Evolutionary conservation across 2,888 invertebrate genomes (phyloP), one percentile per base, ranked within the genome.

Genomic region (Sclerodermus sp.): DNA sequence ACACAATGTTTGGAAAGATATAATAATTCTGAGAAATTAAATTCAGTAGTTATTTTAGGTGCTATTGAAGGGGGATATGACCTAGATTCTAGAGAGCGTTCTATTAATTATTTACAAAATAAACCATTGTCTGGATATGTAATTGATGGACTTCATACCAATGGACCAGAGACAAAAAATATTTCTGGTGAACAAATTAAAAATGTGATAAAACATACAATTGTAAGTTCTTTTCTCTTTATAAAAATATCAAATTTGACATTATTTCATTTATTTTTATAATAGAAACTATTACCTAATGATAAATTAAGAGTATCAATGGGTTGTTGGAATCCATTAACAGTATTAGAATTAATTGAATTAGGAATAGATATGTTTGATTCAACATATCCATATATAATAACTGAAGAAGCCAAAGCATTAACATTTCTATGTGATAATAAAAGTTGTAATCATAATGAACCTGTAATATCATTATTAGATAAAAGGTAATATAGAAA

Each of bases 341-440:
- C 85, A 23, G 81, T 91, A 36, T 71, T 96, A 49, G 81, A 87
- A 53, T 84, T 94, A 0, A 84, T 95, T 30, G 82, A 85, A 58
- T 68, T 85, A 29, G 96, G 96, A 14, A 83, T 93, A 60, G 96
- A 96, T 78, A 74, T 95, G 12, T 93, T 96, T 77, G 96, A 96
- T 73, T 88, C 91, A 0, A 89, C 93, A 0, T 91, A 91, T 77
- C 88, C 90, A 30, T 85, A 85, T 47, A 79, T 86, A 51, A 81
- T 88, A 8, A 87, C 91, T 0, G 87, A 88, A 62, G 80, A 85
- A 53, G 86, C 85, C 1, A 83, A 85, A 51, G 93, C 90, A 0
- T 78, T 93, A 36, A 82, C 83, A 1, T 84, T 90, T 49, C 80
- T 81, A 60, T 86, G 83, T 55, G 78, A 78, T 49, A 56, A 70